Percentiles rank a stretch among this genome's conserved stretches.
These are phyloP conservation scores for Oxygymnocypris stewartii DNA, from an alignment of 2,113 vertebrate species.

Conservation along the genomic window DNA sequence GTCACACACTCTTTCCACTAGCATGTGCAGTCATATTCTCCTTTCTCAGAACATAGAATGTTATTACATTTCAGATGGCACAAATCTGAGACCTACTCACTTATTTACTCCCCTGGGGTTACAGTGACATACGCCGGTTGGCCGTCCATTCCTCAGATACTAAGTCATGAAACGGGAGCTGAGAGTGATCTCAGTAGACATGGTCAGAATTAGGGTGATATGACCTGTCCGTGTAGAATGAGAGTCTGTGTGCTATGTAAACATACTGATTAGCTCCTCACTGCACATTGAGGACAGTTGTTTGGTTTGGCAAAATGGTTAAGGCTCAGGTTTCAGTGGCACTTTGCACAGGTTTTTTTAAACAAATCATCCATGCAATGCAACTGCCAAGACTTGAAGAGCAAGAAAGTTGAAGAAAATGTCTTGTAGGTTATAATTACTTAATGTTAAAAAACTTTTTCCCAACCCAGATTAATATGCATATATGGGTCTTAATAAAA, in stretches of 20 bases:
- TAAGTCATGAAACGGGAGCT: conserved; percentile 66
- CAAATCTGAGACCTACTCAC: conserved; percentile 48
- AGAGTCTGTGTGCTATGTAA: conserved; percentile 7
- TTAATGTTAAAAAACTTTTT: background rate
- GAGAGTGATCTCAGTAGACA: conserved; percentile 42
- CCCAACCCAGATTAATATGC: background rate
- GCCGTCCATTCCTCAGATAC: conserved; percentile 61
- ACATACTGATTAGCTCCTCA: background rate
- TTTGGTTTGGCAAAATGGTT: background rate
- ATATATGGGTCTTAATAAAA: too few relatives aligned
- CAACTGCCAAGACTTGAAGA: background rate
- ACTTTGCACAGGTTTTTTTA: background rate
- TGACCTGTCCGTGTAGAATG: background rate
- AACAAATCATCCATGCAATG: too few relatives aligned
- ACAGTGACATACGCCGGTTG: conserved; percentile 4
- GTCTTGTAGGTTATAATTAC: background rate
- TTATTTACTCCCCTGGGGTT: conserved; percentile 32
- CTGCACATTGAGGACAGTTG: background rate
- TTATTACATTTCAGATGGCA: conserved; percentile 43
- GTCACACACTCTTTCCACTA: conserved; percentile 1
- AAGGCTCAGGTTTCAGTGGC: background rate
- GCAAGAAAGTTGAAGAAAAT: background rate
- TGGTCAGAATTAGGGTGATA: conserved; percentile 64
- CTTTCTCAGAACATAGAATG: conserved; percentile 1
- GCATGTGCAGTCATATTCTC: conserved; percentile 27